Evolutionary conservation across 2,113 vertebrate species (phyloP).

Genomic region (Spea bombifrons): DNA sequence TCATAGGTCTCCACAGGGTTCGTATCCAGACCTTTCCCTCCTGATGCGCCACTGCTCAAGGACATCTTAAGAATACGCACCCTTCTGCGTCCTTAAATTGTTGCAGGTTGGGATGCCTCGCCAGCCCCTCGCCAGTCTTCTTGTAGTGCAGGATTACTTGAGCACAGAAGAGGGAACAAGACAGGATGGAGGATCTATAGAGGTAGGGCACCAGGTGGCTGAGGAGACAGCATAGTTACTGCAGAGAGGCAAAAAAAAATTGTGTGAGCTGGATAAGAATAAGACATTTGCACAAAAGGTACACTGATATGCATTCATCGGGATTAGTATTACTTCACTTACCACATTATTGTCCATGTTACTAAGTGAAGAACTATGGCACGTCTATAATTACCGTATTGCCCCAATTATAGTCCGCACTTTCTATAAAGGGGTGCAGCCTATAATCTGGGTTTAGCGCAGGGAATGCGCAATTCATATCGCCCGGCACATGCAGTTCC

Average conservation of each 20-base stretch:
- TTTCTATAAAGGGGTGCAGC: too few species aligned
- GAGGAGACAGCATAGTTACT: slow-evolving; percentile 32
- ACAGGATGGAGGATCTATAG: neutral
- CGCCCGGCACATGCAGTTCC: too few species aligned
- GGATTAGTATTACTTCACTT: too few species aligned
- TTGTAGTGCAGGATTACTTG: neutral
- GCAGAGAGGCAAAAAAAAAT: neutral
- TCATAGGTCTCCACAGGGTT: slow-evolving; percentile 99
- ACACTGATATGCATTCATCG: too few species aligned
- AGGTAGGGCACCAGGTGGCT: neutral
- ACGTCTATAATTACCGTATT: too few species aligned
- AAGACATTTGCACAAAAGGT: too few species aligned
- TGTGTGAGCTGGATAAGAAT: too few species aligned
- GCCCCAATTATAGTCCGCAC: too few species aligned
- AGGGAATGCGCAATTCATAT: too few species aligned
- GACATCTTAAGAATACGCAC: slow-evolving; percentile 99
- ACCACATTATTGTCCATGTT: too few species aligned
- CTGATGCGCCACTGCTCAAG: slow-evolving; percentile 99
- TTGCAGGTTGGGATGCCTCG: slow-evolving; percentile 71
- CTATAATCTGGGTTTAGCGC: too few species aligned
- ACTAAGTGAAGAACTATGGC: too few species aligned
- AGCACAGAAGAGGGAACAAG: neutral
- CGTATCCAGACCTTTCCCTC: slow-evolving; percentile 99
- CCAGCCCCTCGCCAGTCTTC: slow-evolving; percentile 54
- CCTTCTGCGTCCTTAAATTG: slow-evolving; percentile 61